A percentile compares a stretch with the other conserved stretches of the same genome.
phyloP scores from a whole-genome alignment of 2,113 vertebrate species.

The Strigops habroptila region DNA sequence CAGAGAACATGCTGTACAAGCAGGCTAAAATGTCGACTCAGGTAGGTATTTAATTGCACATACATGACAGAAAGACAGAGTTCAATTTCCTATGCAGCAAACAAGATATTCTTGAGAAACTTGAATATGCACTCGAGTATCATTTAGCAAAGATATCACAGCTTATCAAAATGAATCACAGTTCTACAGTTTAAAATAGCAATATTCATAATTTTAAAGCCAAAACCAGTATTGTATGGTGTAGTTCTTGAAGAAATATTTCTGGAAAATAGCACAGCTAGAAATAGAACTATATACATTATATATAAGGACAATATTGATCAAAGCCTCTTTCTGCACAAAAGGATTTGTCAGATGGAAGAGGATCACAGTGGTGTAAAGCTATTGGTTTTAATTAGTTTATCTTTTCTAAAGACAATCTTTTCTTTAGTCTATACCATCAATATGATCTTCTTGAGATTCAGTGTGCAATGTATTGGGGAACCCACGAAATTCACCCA shows the following conservation, averaged over 20 bases:
- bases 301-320: constrained; percentile 48
- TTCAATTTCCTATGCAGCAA: constrained; percentile 49
- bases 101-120: constrained; percentile 35
- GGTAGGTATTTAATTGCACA: constrained; percentile 20
- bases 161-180: constrained; percentile 47
- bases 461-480: not conserved
- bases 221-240: not conserved
- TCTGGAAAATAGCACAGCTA: constrained; percentile 39
- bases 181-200: constrained; percentile 35
- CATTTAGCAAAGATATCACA: constrained; percentile 37
- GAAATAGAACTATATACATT: constrained; percentile 63
- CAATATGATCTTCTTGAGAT: not conserved
- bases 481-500: not conserved
- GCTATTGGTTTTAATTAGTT: not conserved
- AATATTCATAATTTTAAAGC: constrained; percentile 39
- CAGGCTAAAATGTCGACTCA: constrained; percentile 15
- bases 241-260: not conserved
- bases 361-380: not conserved
- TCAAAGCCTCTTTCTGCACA: constrained; percentile 48
- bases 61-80: constrained; percentile 24
- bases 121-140: not conserved
- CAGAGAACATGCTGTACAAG: not conserved
- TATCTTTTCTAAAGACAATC: not conserved
- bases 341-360: constrained; percentile 47
- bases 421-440: not conserved